Conservation (phyloP, 2,113 vertebrate genomes). For the Puma concolor region DNA sequence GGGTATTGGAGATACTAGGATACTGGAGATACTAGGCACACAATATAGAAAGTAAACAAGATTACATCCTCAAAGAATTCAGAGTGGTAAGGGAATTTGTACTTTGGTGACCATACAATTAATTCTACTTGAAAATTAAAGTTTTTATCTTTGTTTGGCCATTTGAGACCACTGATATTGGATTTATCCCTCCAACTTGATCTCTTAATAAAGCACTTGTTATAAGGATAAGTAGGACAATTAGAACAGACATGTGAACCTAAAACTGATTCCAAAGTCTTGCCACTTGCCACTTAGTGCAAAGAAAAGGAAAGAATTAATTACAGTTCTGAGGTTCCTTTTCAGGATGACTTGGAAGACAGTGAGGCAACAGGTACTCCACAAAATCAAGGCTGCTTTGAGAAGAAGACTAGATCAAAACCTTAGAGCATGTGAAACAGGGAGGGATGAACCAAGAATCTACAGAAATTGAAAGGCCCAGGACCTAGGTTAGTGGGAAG, state of each 20-base stretch:
- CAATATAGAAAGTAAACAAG: neutral
- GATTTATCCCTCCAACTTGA: neutral
- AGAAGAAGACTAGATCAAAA: neutral
- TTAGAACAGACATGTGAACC: neutral
- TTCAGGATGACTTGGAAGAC: neutral
- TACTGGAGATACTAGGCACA: no score
- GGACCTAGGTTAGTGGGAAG: neutral
- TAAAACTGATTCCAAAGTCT: neutral
- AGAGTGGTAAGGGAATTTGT: neutral
- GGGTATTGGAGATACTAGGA: neutral
- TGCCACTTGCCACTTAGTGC: neutral
- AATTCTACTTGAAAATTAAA: neutral
- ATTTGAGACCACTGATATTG: neutral
- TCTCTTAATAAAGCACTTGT: neutral
- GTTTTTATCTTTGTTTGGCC: neutral
- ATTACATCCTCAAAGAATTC: neutral
- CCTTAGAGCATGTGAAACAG: neutral
- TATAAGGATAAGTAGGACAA: neutral
- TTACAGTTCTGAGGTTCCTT: neutral
- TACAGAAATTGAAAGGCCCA: neutral
- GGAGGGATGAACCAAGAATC: neutral
- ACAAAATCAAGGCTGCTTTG: slow-evolving; percentile 12
- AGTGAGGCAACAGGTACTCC: neutral
- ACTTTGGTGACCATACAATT: neutral
- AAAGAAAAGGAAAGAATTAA: neutral